Conservation (phyloP, 2,797 vertebrate genomes). For the Tapera naevia region DNA sequence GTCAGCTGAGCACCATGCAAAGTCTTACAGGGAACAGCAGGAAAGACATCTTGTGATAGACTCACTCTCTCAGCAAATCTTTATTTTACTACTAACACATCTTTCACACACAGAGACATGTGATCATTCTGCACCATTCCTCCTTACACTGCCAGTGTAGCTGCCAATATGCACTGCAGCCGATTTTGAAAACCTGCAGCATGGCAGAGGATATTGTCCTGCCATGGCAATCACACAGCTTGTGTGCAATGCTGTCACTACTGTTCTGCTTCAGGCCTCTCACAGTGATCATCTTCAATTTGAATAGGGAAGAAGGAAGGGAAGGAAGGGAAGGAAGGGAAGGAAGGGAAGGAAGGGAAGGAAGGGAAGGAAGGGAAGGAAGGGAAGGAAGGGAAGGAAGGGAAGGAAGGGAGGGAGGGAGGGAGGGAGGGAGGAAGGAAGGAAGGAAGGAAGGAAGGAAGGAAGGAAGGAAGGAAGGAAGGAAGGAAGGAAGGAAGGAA, state of each 20-base stretch:
- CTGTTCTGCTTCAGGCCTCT: background rate
- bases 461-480: too few species aligned
- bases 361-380: too few species aligned
- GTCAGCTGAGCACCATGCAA: background rate
- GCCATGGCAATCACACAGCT: background rate
- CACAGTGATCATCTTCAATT: background rate
- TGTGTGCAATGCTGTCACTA: background rate
- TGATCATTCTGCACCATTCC: background rate
- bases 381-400: too few species aligned
- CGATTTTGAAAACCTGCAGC: background rate
- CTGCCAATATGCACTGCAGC: too few species aligned
- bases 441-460: too few species aligned
- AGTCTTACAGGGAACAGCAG: background rate
- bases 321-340: too few species aligned
- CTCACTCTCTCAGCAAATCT: background rate
- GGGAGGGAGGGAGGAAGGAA: too few species aligned
- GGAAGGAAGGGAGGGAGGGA: too few species aligned
- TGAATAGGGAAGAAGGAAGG: too few species aligned
- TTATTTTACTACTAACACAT: background rate
- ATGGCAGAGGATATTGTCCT: background rate
- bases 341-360: too few species aligned
- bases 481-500: too few species aligned
- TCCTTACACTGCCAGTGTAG: background rate
- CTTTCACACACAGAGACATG: background rate
- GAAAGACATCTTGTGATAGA: background rate